Evolutionary conservation across 1,140 invertebrate species (phyloP), one percentile per base, ranked within the genome.

Genomic region (Samia ricini): DNA sequence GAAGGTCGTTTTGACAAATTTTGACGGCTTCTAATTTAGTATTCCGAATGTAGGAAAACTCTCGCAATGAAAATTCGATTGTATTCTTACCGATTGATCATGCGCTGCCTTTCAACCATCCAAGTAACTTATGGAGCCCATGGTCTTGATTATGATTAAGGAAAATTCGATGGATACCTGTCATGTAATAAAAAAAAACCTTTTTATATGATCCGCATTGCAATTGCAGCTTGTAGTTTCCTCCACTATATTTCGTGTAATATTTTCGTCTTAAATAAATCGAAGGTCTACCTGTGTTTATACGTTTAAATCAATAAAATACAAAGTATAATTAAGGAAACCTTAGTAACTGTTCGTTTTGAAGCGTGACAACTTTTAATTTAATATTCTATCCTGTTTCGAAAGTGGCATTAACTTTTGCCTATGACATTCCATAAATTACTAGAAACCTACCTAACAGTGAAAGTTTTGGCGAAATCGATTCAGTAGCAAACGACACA

Each of bases 1-100:
- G 65, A 74, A 77, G 75, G 75, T 68, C 64, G 65, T 51, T 56
- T 60, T 63, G 66, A 66, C 68, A 68, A 76, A 64, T 69, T 74
- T 69, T 68, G 74, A 63, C 55, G 66, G 63, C 59, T 64, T 61
- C 68, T 67, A 59, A 71, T 70, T 73, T 69, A 42, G 70, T 72
- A 76, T 76, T 73, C 68, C 29, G 71, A 36, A 23, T 59, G 58
- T 62, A 66, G 29, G 26, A 66, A 66, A 60, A 33, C 59, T 33
- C 29, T 60, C 22, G 59, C 59, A 60, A 36, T 7, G 59, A 59
- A 19, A 60, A 26, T 21, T 19, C 24, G 50, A 60, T 51, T 52
- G 59, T 54, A 29, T 51, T 60, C 49, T 23, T n/a, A 5, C 26
- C 54, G 19, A 60, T 29, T 52, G 42, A 61, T 62, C 33, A 42